A percentile compares a stretch with the other conserved stretches of the same genome.
Conservation (phyloP, 2,797 vertebrate species). For the Notolabrus celidotus region DNA sequence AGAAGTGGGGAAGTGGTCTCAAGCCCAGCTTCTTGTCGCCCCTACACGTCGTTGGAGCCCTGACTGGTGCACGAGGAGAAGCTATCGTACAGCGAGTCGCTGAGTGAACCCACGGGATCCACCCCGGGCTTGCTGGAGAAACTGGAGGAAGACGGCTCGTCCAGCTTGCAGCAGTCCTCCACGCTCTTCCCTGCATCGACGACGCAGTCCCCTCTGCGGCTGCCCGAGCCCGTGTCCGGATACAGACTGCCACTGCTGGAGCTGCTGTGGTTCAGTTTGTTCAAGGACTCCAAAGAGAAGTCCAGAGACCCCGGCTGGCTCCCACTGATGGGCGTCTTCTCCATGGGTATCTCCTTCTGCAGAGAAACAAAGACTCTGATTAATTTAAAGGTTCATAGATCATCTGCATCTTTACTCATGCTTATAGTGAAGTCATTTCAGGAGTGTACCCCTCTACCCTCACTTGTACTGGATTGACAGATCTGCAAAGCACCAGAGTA, state of each 20-base stretch:
- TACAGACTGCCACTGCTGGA: constrained; percentile 77
- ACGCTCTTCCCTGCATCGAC: constrained; percentile 63
- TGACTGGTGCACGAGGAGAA: constrained; percentile 93
- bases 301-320: constrained; percentile 79
- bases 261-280: constrained; percentile 84
- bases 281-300: constrained; percentile 89
- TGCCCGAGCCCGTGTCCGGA: constrained; percentile 76
- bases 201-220: constrained; percentile 56
- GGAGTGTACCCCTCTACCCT: too few species aligned
- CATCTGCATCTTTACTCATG: too few species aligned
- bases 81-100: constrained; percentile 92
- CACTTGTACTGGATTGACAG: constrained; percentile 1
- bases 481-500: neutral
- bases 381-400: too few species aligned
- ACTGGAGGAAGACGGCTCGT: constrained; percentile 77
- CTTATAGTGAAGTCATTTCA: too few species aligned
- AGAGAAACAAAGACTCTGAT: neutral
- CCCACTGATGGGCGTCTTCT: constrained; percentile 79
- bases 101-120: constrained; percentile 88
- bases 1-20: constrained; percentile 1
- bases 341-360: constrained; percentile 87
- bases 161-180: constrained; percentile 75
- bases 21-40: neutral
- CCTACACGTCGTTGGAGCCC: constrained; percentile 87
- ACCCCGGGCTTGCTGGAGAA: constrained; percentile 73